Percentiles rank a stretch among this genome's conserved stretches.
Evolutionary conservation across 1,140 invertebrate genomes (phyloP).

Genomic region (Sarcophaga bullata): DNA sequence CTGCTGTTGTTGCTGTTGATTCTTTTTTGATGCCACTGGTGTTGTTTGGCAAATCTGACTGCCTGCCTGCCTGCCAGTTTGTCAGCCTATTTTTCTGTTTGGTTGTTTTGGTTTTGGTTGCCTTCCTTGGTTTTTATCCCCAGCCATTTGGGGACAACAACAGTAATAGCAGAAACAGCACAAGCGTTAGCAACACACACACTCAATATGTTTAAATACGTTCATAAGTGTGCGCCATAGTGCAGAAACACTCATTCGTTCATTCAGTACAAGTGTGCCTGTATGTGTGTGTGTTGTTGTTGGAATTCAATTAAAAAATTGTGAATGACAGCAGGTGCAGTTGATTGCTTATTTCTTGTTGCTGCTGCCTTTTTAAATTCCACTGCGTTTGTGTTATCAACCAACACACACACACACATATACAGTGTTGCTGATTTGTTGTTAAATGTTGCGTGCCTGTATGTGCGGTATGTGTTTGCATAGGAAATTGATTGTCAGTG

Average conservation of each 20-base stretch:
- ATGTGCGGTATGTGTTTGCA: no score
- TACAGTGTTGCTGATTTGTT: not conserved
- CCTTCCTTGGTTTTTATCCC: not conserved
- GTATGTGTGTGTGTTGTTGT: not conserved
- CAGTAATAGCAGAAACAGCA: not conserved
- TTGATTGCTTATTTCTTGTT: conserved; percentile 37
- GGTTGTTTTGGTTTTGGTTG: conserved; percentile 15
- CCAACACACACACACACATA: no score
- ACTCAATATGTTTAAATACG: not conserved
- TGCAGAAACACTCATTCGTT: no score
- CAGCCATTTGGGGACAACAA: not conserved
- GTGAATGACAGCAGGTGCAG: conserved; percentile 40
- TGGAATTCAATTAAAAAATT: conserved; percentile 40
- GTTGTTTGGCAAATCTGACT: not conserved
- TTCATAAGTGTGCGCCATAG: not conserved
- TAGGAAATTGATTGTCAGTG: no score
- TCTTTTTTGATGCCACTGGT: no score
- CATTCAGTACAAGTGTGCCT: not conserved
- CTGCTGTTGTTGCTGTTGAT: not conserved
- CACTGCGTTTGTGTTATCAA: not conserved
- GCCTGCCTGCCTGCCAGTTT: no score
- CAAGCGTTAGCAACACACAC: conserved; percentile 3
- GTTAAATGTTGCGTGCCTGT: conserved; percentile 1
- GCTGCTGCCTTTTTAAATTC: conserved; percentile 6
- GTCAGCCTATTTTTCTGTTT: not conserved